Base-by-base conservation (phyloP, 2,797 vertebrate genomes). In the Siniperca undulata region DNA sequence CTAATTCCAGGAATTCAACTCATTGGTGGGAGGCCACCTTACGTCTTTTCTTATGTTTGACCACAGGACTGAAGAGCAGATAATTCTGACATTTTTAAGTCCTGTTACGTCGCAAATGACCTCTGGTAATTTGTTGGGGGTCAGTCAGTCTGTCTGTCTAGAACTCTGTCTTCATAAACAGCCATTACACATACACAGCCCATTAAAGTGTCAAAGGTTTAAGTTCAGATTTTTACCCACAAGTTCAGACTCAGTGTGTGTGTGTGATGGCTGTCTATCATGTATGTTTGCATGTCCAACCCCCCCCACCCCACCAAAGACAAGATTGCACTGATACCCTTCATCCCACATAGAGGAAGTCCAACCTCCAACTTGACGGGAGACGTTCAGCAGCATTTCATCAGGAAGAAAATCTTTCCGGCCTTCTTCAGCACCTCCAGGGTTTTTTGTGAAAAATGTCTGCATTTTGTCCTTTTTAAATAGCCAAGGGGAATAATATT, bases 81-180 rank as follows among this genome's bases (percentile, higher is more conserved):
- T 1, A 5, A 0, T 5, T 61, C 11, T 3, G 11, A 20, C 20
- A 2, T 7, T 67, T 61, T 77, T 10, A 42, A 19, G 8, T 52
- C 30, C 53, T 40, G 74, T 68, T 38, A 67, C 6, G 16, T 53
- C 2, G 7, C 64, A 78, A 48, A 53, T 3, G 19, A 78, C 80
- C 77, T 65, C 38, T 36, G 65, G 3, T n/a, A 0, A 30, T 24
- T 22, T 42, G 50, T 2, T 38, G 11, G 22, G 72, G 68, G 42
- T 75, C 69, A 48, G 70, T 76, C 78, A n/a, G 80, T 83, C 71
- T 5, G 74, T 70, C 59, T 66, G 70, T 86, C 89, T 91, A 89
- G 3, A 89, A 82, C 83, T 91, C 85, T 85, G 86, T 87, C 88
- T 36, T 5, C 30, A 58, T 30, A 48, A 72, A 64, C 60, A n/a